phyloP scores from a whole-genome alignment of 2,113 vertebrate species.

The Barbus barbus region DNA sequence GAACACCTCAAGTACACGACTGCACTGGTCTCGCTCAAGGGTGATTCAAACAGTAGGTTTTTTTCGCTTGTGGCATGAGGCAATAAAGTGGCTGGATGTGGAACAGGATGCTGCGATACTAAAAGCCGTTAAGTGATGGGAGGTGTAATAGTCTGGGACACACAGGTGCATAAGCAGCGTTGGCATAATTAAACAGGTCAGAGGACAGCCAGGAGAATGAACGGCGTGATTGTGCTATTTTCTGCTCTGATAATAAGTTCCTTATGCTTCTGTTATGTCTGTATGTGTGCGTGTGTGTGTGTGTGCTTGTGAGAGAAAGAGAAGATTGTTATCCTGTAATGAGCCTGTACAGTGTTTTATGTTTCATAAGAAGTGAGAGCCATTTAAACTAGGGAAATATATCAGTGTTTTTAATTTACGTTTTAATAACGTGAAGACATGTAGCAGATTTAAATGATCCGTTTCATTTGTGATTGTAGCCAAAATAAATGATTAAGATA shows the following conservation, averaged over 20 bases:
- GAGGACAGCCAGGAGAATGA: conserved; percentile 50
- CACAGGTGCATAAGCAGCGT: conserved; percentile 55
- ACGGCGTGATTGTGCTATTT: conserved; percentile 50
- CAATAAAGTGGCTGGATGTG: conserved; percentile 48
- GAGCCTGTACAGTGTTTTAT: conserved; percentile 21
- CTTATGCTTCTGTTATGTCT: conserved; percentile 42
- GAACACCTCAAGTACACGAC: conserved; percentile 28
- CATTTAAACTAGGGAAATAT: no score
- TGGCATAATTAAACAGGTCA: conserved; percentile 61
- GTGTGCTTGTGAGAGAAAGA: not conserved
- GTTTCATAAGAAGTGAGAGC: not conserved
- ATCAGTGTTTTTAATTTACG: no score
- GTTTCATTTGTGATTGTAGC: no score
- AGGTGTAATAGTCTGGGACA: conserved; percentile 52
- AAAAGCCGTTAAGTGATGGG: conserved; percentile 47
- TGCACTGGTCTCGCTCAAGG: not conserved
- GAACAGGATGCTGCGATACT: conserved; percentile 33
- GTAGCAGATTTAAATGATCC: no score
- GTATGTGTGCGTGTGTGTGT: not conserved
- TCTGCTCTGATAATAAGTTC: conserved; percentile 57
- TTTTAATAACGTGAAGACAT: no score
- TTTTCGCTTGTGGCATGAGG: not conserved
- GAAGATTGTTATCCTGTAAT: not conserved
- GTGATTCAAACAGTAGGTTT: conserved; percentile 35
- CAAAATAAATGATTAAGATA: no score